Base-by-base conservation (phyloP, 1,140 invertebrate species). In the Drosophila grimshawi region DNA sequence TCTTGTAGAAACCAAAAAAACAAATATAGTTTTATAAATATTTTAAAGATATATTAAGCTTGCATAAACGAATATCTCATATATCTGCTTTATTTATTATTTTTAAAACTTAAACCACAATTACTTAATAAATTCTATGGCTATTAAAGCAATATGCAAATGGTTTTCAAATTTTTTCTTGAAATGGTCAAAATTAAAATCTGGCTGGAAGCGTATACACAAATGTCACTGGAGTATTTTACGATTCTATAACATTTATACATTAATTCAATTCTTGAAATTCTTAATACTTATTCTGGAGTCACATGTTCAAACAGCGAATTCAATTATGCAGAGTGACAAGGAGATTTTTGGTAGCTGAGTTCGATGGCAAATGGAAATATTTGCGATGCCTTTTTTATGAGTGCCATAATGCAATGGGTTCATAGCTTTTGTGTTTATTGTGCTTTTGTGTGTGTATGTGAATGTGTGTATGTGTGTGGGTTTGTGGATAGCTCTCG, bases 321-420 rank as follows among this genome's bases (percentile, higher is more conserved):
- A 46, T 35, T 55, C 11, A 55, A 43, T 64, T 46, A 48, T 45
- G 43, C 19, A n/a, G 27, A n/a, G 10, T 11, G 11, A 7, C 6
- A 49, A 39, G 11, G 5, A 5, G 1, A 11, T 10, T 46, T 41
- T 19, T 27, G 29, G 8, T 10, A 7, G 3, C 7, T 35, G 3
- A 51, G 8, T 6, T 33, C 29, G 27, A 30, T 48, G 41, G 27
- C 7, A 57, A 51, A 43, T 30, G 5, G 29, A 33, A 39, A 60
- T 39, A 37, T 11, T 62, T 48, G 10, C 45, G 29, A 3, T 32
- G 6, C 2, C 8, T 30, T n/a, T 73, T 72, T 62, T 73, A 62
- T 60, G 10, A 19, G 4, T 30, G 11, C 27, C 64, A 68, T 73
- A 49, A 74, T 62, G 53, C 68, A 57, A 51, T 65, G 29, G 43